Base-by-base conservation (phyloP, 2,888 invertebrate species). In the Pollenia angustigena region DNA sequence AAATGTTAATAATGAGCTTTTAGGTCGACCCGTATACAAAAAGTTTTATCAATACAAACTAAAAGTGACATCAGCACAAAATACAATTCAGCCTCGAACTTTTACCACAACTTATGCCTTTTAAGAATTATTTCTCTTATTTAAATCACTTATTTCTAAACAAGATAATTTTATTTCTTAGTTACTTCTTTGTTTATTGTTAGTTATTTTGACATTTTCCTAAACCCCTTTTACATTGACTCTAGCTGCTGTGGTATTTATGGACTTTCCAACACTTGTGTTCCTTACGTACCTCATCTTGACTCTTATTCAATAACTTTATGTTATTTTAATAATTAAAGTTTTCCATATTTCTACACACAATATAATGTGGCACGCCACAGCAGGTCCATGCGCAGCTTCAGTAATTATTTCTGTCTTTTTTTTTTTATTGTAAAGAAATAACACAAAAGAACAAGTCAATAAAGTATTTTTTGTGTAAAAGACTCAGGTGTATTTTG, bases 401-500 rank as follows among this genome's bases (percentile, higher is more conserved):
- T 32, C 32, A 32, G 32, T 32, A 32, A 32, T 32, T 32, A 32
- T 32, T 32, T 32, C 32, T 32, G 4, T 32, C 6, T 32, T 32
- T 32, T 32, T 32, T 32, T 32, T 32, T 32, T 32, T 32, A 32
- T 32, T 32, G 32, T 32, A 12, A 48, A 48, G 42, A 23, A 18
- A 52, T 42, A 60, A 60, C 42, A 42, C 32, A 60, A 14, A 56
- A 54, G 12, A n/a, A 44, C 9, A 18, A 54, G 14, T 40, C 58
- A 18, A 79, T 68, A 52, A 50, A 79, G 56, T 66, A 58, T 60
- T 56, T 12, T 32, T 48, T 68, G 6, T 42, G 40, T 68, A 54
- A 40, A 50, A 79, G 52, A 46, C 72, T 74, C 68, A 79, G 84
- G 72, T 79, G 79, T 60, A 44, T 40, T 76, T 83, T 54, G 76